A percentile compares a stretch with the other conserved stretches of the same genome.
Evolutionary conservation across 1,140 invertebrate species (phyloP).

Genomic region (Apis cerana): DNA sequence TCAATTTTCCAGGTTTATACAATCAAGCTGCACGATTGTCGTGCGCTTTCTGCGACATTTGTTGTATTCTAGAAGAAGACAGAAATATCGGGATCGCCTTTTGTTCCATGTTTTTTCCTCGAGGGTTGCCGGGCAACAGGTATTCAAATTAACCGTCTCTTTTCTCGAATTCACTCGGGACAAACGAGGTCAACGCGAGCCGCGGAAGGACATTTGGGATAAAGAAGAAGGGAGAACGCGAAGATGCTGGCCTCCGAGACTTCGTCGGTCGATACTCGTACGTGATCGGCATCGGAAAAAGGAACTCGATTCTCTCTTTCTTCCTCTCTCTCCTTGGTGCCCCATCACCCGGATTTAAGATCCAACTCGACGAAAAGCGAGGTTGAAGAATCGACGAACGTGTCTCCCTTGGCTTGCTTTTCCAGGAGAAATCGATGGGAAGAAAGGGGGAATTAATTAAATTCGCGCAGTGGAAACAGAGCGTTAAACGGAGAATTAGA

Average conservation of each 20-base stretch:
- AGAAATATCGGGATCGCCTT: neutral
- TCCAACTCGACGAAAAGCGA: constrained; percentile 9
- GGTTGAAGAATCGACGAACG: constrained; percentile 19
- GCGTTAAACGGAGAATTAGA: neutral
- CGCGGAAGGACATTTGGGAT: constrained; percentile 27
- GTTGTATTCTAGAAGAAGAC: constrained; percentile 23
- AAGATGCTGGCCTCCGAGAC: constrained; percentile 11
- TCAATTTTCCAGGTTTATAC: too few relatives aligned
- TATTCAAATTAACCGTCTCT: constrained; percentile 61
- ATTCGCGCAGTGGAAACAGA: too few relatives aligned
- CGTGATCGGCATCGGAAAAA: constrained; percentile 57
- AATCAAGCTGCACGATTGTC: too few relatives aligned
- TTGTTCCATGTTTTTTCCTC: neutral
- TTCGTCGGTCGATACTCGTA: constrained; percentile 49
- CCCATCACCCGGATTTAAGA: constrained; percentile 5
- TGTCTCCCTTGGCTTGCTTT: neutral
- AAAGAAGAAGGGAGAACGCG: neutral
- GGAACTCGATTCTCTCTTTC: constrained; percentile 13
- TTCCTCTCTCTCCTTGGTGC: neutral
- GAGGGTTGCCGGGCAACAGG: constrained; percentile 58
- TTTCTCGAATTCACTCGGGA: constrained; percentile 49
- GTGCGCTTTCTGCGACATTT: neutral
- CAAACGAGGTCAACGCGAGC: constrained; percentile 31
- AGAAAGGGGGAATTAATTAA: too few relatives aligned
- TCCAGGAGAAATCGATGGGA: neutral